Conservation (phyloP, 1,140 invertebrate genomes). For the Probaryconus sp. region DNA sequence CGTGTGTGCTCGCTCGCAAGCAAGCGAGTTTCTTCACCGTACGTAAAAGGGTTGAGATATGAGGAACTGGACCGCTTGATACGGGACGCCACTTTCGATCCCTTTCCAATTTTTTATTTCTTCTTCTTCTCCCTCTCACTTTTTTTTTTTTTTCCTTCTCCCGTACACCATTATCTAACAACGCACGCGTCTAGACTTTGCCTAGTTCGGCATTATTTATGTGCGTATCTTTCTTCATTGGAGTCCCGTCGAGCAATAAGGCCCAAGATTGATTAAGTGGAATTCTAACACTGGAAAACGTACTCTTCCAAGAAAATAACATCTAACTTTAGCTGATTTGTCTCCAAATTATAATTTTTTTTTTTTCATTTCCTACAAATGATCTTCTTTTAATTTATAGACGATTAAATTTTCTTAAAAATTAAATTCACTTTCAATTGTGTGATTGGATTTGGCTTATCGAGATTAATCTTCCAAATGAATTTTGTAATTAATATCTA, state of each 20-base stretch:
- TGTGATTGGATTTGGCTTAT: too few relatives aligned
- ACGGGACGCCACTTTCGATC: slow-evolving; percentile 51
- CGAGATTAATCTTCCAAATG: too few relatives aligned
- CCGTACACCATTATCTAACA: slow-evolving; percentile 50
- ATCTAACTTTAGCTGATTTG: too few relatives aligned
- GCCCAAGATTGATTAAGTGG: slow-evolving; percentile 37
- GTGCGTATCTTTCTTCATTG: slow-evolving; percentile 40
- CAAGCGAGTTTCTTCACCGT: slow-evolving; percentile 67
- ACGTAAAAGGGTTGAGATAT: slow-evolving; percentile 72
- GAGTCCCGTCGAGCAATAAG: not conserved
- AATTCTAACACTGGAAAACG: slow-evolving; percentile 22
- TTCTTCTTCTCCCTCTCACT: too few relatives aligned
- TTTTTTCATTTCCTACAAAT: too few relatives aligned
- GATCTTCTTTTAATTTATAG: too few relatives aligned
- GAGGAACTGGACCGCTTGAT: slow-evolving; percentile 71
- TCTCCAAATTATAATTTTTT: too few relatives aligned
- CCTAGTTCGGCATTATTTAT: slow-evolving; percentile 55
- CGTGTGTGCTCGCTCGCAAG: slow-evolving; percentile 40
- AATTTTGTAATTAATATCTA: too few relatives aligned
- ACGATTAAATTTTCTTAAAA: too few relatives aligned
- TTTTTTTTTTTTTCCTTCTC: slow-evolving; percentile 40
- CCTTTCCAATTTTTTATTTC: slow-evolving; percentile 49
- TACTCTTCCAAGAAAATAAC: slow-evolving; percentile 22
- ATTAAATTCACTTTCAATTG: too few relatives aligned
- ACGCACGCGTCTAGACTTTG: slow-evolving; percentile 49